Evolutionary conservation across 2,113 vertebrate genomes (phyloP).

Genomic region (Pipa parva): DNA sequence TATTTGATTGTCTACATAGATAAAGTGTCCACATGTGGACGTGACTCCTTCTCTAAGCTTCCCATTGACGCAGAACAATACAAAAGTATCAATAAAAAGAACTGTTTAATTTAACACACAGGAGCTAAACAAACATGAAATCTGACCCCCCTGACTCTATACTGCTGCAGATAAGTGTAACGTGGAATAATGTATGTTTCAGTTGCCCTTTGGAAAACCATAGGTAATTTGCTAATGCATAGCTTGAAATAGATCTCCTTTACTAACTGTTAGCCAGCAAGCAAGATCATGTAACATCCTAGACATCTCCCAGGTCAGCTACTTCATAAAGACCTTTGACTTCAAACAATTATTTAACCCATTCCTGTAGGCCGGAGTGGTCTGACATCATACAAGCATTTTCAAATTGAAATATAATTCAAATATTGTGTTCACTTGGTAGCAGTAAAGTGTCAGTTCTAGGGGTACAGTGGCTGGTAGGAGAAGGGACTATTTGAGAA

Average conservation of each 20-base stretch:
- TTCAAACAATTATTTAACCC: background rate
- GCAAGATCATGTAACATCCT: conserved; percentile 2
- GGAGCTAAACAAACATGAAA: background rate
- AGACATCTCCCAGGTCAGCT: conserved; percentile 3
- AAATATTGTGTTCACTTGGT: too few species aligned
- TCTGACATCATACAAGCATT: too few species aligned
- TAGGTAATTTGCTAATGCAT: conserved; percentile 13
- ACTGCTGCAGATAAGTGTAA: background rate
- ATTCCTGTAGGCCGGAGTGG: background rate
- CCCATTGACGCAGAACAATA: too few species aligned
- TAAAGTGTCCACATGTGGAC: too few species aligned
- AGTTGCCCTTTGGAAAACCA: background rate
- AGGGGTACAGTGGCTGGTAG: too few species aligned
- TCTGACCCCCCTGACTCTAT: background rate
- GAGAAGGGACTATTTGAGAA: too few species aligned
- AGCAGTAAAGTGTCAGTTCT: too few species aligned
- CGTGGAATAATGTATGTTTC: background rate
- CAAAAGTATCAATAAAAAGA: background rate
- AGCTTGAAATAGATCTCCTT: conserved; percentile 8
- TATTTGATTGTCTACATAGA: too few species aligned
- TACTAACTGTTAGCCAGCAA: conserved; percentile 6
- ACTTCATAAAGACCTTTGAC: background rate
- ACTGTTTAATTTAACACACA: background rate
- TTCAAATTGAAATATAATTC: too few species aligned
- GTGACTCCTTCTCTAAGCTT: too few species aligned